These are phyloP conservation scores for Eupithecia abbreviata DNA, from an alignment of 2,888 invertebrate species.

Conservation along the genomic window DNA sequence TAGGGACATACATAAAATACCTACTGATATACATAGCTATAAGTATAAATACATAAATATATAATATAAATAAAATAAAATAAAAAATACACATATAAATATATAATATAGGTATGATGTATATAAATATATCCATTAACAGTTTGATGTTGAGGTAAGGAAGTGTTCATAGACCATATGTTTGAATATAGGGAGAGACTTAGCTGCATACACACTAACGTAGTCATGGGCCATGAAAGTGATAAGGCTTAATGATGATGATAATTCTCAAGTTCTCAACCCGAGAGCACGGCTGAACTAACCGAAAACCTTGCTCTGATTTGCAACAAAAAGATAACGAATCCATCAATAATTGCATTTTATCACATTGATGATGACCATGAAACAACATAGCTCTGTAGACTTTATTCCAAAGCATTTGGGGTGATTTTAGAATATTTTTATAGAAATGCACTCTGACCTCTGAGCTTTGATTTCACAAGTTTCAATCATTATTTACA, in stretches of 20 bases:
- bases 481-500: conserved; percentile 4
- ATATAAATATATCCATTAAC: too few species aligned
- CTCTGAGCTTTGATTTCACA: conserved; percentile 13
- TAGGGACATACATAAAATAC: too few species aligned
- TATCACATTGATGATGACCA: conserved; percentile 10
- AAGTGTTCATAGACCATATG: too few species aligned
- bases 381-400: background rate
- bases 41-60: too few species aligned
- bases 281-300: background rate
- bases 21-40: too few species aligned
- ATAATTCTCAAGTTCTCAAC: background rate
- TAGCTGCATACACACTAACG: too few species aligned
- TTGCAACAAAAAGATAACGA: background rate
- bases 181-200: too few species aligned
- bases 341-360: conserved; percentile 10
- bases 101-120: too few species aligned
- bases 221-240: too few species aligned
- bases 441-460: conserved; percentile 1
- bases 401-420: background rate
- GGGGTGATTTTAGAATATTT: conserved; percentile 3
- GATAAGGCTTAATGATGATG: background rate
- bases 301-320: conserved; percentile 10
- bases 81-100: too few species aligned
- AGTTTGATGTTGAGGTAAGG: too few species aligned
- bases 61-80: too few species aligned